Conservation (phyloP, 2,797 vertebrate species). For the Spinus pinus region DNA sequence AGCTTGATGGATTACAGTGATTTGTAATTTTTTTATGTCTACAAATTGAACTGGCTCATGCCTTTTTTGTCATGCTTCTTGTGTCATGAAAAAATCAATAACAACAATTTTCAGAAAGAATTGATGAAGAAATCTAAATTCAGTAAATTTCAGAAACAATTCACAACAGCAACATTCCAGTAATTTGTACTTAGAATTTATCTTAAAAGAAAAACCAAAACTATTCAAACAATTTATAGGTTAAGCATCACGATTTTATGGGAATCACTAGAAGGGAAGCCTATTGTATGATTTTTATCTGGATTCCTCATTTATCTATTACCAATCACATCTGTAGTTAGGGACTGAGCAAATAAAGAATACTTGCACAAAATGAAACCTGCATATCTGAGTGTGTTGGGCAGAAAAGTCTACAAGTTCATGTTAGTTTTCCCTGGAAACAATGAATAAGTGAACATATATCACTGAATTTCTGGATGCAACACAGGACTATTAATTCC, state of each 20-base stretch:
- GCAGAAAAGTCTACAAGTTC: neutral
- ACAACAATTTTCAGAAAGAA: neutral
- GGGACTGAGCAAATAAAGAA: constrained; percentile 4
- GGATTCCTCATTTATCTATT: constrained; percentile 10
- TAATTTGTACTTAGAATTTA: neutral
- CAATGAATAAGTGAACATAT: neutral
- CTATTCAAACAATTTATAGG: neutral
- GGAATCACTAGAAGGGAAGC: neutral
- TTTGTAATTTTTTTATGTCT: neutral
- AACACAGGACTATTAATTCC: neutral
- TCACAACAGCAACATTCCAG: neutral
- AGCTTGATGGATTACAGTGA: neutral
- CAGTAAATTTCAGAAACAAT: neutral
- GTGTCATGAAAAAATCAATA: neutral
- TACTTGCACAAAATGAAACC: neutral
- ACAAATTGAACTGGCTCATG: neutral
- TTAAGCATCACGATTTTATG: neutral
- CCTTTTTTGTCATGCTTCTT: neutral
- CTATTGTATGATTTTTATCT: neutral
- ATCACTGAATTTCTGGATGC: neutral
- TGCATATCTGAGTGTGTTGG: neutral
- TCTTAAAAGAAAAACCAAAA: neutral
- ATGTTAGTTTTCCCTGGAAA: neutral
- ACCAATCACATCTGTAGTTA: neutral
- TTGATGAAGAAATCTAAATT: neutral